Evolutionary conservation across 2,113 vertebrate species (phyloP).

Genomic region (Elephas maximus): DNA sequence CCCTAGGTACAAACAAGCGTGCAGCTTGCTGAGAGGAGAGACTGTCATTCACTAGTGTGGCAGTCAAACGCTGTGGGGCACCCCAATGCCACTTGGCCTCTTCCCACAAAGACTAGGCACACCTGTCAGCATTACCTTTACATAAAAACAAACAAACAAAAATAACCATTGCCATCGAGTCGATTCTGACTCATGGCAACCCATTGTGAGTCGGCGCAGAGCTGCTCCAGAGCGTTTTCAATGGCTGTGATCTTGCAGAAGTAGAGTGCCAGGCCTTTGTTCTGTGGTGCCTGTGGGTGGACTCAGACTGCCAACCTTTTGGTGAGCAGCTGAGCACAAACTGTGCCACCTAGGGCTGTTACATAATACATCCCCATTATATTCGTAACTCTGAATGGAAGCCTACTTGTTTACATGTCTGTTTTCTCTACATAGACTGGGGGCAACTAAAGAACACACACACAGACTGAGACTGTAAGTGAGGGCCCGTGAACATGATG

Average conservation of each 20-base stretch:
- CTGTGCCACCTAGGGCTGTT: too few relatives aligned
- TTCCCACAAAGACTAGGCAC: not conserved
- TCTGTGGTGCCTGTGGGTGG: too few relatives aligned
- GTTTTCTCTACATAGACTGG: not conserved
- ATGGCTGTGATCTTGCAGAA: too few relatives aligned
- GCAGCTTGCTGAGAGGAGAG: fast-evolving
- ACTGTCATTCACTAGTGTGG: fast-evolving
- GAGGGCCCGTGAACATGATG: not conserved
- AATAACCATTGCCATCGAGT: too few relatives aligned
- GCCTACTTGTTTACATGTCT: not conserved
- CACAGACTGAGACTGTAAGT: not conserved
- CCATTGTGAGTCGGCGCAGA: too few relatives aligned
- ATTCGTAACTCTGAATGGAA: not conserved
- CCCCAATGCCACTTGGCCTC: not conserved
- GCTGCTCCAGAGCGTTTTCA: too few relatives aligned
- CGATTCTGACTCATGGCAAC: too few relatives aligned
- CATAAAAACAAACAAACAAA: not conserved
- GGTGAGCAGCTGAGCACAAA: not conserved
- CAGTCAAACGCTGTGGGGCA: not conserved
- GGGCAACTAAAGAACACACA: not conserved
- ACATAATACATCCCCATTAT: not conserved
- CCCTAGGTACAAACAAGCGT: not conserved
- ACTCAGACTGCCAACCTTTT: too few relatives aligned
- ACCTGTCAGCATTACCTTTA: too few relatives aligned
- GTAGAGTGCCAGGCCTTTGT: too few relatives aligned